Percentiles rank a stretch among this genome's conserved stretches.
Conservation (phyloP, 2,113 vertebrate species). For the Plestiodon gilberti region DNA sequence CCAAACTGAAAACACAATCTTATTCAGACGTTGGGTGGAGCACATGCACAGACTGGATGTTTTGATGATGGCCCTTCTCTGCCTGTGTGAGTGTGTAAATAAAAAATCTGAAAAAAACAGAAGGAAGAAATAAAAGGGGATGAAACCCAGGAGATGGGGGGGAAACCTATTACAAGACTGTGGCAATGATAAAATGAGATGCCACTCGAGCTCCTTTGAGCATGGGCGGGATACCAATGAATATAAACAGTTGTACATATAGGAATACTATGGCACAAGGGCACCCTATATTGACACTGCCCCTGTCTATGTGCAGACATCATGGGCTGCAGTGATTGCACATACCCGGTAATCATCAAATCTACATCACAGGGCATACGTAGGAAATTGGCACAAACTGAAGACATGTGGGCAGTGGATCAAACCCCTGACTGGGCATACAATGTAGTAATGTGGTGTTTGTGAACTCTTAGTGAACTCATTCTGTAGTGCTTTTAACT, state of each 20-base stretch:
- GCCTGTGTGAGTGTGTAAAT: not conserved
- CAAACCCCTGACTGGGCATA: not conserved
- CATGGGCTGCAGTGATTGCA: not conserved
- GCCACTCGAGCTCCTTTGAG: not conserved
- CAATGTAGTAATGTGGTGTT: not conserved
- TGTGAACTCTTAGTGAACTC: not conserved
- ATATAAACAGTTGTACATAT: not conserved
- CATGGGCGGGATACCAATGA: not conserved
- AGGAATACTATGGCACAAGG: not conserved
- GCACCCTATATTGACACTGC: not conserved
- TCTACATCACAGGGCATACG: no score
- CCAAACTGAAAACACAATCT: not conserved
- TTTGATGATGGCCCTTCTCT: constrained; percentile 2
- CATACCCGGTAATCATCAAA: not conserved
- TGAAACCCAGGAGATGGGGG: not conserved
- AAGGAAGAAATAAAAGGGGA: not conserved
- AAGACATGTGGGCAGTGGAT: not conserved
- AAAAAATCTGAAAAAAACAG: not conserved
- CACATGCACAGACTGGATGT: not conserved
- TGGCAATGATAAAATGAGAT: not conserved
- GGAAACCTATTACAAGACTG: not conserved
- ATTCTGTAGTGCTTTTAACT: not conserved
- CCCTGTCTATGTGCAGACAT: not conserved
- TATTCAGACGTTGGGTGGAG: not conserved
- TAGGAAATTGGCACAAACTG: not conserved